Percentiles rank a stretch among this genome's conserved stretches.
Conservation (phyloP, 23 tunicate species). For the Trididemnum miniatum region DNA sequence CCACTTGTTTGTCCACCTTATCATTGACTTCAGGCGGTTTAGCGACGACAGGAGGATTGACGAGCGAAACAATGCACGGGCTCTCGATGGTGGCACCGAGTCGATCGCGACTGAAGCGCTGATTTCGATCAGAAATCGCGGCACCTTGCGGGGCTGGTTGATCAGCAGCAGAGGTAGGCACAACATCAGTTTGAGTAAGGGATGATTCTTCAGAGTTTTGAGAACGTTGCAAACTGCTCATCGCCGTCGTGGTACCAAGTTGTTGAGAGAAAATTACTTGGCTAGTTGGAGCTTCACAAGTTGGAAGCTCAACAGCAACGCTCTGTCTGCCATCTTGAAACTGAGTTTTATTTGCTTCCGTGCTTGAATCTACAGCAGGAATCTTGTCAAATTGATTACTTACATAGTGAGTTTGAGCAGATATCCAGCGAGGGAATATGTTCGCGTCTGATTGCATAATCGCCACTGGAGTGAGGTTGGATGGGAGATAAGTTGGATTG, state of each 20-base stretch:
- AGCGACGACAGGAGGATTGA: constrained; percentile 45
- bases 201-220: background rate
- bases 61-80: constrained; percentile 50
- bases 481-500: background rate
- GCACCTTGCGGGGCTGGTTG: constrained; percentile 35
- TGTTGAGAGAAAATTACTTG: background rate
- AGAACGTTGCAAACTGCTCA: background rate
- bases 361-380: background rate
- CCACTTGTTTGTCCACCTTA: constrained; percentile 12
- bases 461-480: constrained; percentile 11
- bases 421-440: background rate
- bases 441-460: constrained; percentile 1
- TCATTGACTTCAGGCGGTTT: background rate
- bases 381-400: background rate
- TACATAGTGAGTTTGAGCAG: background rate
- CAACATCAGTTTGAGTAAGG: background rate
- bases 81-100: constrained; percentile 90
- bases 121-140: constrained; percentile 36
- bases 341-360: background rate
- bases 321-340: background rate
- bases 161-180: background rate
- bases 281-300: too few species aligned
- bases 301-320: too few species aligned
- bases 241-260: background rate
- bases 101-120: constrained; percentile 81